Evolutionary conservation across 1,140 invertebrate genomes (phyloP).

Genomic region (Ditylenchus dipsaci): DNA sequence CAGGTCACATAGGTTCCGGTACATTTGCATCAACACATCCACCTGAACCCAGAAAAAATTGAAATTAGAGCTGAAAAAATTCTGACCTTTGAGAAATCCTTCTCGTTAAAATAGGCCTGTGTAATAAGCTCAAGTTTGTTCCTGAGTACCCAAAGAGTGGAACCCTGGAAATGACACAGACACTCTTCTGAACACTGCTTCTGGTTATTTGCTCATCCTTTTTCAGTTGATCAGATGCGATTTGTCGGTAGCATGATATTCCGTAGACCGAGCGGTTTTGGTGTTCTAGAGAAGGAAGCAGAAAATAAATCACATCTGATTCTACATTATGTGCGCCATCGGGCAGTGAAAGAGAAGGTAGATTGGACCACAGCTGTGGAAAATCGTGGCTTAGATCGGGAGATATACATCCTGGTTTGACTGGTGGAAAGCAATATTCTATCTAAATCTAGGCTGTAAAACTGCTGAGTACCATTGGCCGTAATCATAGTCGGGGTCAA

Average conservation of each 20-base stretch:
- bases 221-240: conserved; percentile 78
- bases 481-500: too few relatives aligned
- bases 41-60: conserved; percentile 61
- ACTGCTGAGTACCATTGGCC: conserved; percentile 5
- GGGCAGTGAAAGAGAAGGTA: conserved; percentile 87
- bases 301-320: conserved; percentile 80
- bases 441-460: conserved; percentile 67
- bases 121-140: conserved; percentile 92
- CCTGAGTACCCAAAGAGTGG: conserved; percentile 84
- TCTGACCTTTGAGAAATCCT: conserved; percentile 59
- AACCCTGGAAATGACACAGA: conserved; percentile 79
- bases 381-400: conserved; percentile 59
- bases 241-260: conserved; percentile 94
- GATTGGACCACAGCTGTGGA: conserved; percentile 82
- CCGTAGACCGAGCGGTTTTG: conserved; percentile 82
- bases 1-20: conserved; percentile 79
- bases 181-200: conserved; percentile 86
- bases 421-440: conserved; percentile 87
- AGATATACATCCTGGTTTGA: conserved; percentile 67
- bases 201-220: conserved; percentile 95
- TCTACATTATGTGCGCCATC: conserved; percentile 96
- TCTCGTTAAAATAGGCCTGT: conserved; percentile 88
- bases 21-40: conserved; percentile 84
- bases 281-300: conserved; percentile 79
- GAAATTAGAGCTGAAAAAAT: conserved; percentile 3